Evolutionary conservation across 2,888 invertebrate genomes (phyloP).

Genomic region (Onthophagus sagittarius): DNA sequence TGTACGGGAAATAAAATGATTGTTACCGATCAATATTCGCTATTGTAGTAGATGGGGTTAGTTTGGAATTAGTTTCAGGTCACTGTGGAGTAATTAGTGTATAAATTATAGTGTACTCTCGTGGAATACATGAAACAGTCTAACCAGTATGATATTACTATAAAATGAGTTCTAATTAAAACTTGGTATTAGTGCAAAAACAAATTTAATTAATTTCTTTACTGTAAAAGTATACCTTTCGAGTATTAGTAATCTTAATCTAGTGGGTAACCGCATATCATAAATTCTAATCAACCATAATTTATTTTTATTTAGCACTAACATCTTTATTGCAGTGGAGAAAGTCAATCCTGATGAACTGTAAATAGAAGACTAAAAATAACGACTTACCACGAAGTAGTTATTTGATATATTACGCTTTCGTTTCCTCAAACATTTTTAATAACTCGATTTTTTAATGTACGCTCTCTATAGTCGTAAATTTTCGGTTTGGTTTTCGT

Average conservation of each 20-base stretch:
- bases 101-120: neutral
- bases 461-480: too few relatives aligned
- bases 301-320: neutral
- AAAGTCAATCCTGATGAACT: neutral
- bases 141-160: neutral
- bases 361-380: neutral
- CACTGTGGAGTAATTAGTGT: neutral
- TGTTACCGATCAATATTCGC: neutral
- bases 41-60: neutral
- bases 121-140: too few relatives aligned
- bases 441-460: too few relatives aligned
- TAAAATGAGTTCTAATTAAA: neutral
- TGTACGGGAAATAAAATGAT: neutral
- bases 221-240: too few relatives aligned
- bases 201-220: neutral
- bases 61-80: neutral
- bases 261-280: neutral
- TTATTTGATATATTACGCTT: too few relatives aligned
- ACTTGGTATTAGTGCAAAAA: neutral
- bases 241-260: too few relatives aligned
- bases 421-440: too few relatives aligned
- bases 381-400: too few relatives aligned
- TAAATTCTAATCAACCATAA: neutral
- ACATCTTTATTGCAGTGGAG: neutral
- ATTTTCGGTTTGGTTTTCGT: neutral